Conservation (phyloP, 1,140 invertebrate species). For the Metopolophium dirhodum region DNA sequence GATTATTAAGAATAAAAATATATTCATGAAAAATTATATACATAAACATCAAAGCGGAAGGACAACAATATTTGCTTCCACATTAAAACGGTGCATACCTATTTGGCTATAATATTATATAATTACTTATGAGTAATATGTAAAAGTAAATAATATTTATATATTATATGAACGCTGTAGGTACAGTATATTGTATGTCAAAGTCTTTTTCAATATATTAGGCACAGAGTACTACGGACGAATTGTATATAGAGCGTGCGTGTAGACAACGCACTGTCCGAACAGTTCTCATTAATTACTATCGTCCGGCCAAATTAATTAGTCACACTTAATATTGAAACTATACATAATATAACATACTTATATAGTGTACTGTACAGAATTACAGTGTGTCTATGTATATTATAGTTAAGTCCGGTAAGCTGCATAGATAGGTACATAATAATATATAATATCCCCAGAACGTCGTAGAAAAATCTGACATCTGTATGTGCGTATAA, state of each 20-base stretch:
- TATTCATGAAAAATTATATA: neutral
- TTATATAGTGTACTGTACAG: too few relatives aligned
- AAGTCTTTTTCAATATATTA: neutral
- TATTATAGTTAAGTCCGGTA: too few relatives aligned
- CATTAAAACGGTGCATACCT: neutral
- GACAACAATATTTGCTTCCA: neutral
- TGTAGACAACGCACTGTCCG: slow-evolving; percentile 13
- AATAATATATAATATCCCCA: too few relatives aligned
- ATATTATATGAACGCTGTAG: neutral
- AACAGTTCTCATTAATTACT: neutral
- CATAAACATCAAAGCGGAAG: neutral
- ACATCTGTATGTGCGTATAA: too few relatives aligned
- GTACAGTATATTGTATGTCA: neutral
- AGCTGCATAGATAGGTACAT: too few relatives aligned
- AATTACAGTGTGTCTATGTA: too few relatives aligned
- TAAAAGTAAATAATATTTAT: neutral
- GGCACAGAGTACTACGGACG: neutral
- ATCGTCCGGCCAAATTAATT: slow-evolving; percentile 9
- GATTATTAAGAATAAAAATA: neutral
- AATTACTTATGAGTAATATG: neutral
- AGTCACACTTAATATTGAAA: neutral
- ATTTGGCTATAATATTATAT: too few relatives aligned
- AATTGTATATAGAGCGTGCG: neutral
- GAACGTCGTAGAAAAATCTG: too few relatives aligned
- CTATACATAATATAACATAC: neutral